A percentile compares a stretch with the other conserved stretches of the same genome.
Conservation (phyloP, 1,140 invertebrate species). For the Diabrotica undecimpunctata region DNA sequence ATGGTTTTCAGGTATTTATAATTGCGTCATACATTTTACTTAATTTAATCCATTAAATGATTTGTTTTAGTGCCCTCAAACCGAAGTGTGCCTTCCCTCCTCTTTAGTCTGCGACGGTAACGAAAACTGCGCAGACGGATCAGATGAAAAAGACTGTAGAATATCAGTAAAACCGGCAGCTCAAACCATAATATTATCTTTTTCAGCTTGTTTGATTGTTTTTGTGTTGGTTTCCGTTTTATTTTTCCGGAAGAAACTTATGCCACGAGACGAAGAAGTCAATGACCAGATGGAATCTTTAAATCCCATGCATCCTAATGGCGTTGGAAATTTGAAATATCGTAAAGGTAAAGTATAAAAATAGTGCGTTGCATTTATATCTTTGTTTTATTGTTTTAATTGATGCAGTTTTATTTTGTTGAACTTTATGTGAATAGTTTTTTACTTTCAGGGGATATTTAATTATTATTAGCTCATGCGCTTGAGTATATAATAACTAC, state of each 20-base stretch:
- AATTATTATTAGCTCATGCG: too few relatives aligned
- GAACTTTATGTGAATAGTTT: too few relatives aligned
- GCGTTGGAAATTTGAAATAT: slow-evolving; percentile 32
- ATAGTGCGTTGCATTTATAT: too few relatives aligned
- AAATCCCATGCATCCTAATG: slow-evolving; percentile 38
- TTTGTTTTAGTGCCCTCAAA: slow-evolving; percentile 2
- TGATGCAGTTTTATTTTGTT: too few relatives aligned
- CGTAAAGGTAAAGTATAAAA: slow-evolving; percentile 25
- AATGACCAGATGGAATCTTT: slow-evolving; percentile 49
- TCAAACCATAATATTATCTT: slow-evolving; percentile 42
- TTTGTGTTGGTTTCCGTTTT: slow-evolving; percentile 45
- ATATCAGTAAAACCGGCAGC: slow-evolving; percentile 36
- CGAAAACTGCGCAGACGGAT: slow-evolving; percentile 69
- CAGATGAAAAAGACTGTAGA: slow-evolving; percentile 61
- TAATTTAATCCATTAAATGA: neutral
- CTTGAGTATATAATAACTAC: too few relatives aligned
- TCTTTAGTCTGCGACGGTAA: slow-evolving; percentile 59
- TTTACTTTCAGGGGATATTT: too few relatives aligned
- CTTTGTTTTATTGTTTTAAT: too few relatives aligned
- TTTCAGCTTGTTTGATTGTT: slow-evolving; percentile 37
- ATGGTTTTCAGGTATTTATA: slow-evolving; percentile 55
- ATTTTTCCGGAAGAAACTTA: slow-evolving; percentile 25
- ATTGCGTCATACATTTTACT: slow-evolving; percentile 52
- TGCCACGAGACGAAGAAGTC: slow-evolving; percentile 32
- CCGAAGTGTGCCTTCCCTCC: slow-evolving; percentile 28